Base-by-base conservation (phyloP, 2,797 vertebrate species). In the Megalops cyprinoides region DNA sequence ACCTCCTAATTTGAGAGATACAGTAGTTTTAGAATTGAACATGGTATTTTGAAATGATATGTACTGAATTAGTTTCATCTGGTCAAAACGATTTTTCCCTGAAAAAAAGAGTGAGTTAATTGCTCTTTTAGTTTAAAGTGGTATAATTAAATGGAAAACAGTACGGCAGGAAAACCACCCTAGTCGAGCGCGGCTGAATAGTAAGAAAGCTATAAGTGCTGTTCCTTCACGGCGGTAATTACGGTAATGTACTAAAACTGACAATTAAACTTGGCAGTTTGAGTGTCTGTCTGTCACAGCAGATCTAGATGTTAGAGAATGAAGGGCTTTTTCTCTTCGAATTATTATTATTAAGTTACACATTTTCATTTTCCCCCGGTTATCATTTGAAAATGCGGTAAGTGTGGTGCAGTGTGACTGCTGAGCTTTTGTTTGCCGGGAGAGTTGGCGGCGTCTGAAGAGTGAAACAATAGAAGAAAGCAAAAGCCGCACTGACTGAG, bases 31-130 rank as follows among this genome's bases (percentile, higher is more conserved):
- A 42, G 7, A 42, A 42, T 18, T 23, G 37, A 20, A 2, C 25
- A 69, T 9, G 67, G n/a, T 71, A 39, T 23, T 42, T 44, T 71
- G 39, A 71, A 71, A 71, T 20, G 34, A 4, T 37, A 67, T 71
- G 67, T 44, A 42, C 67, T n/a, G 20, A 71, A 44, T 73, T 25
- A 42, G 51, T 44, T 53, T 79, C 67, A 56, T 18, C 67, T 20
- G 25, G 49, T 31, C 53, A 55, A 37, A 60, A 60, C 37, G 39
- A 75, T 69, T 73, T 58, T 56, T 49, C 37, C 1, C 74, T 12
- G 37, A 62, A 74, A 15, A 73, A 56, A 46, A 55, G 25, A 55
- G 53, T 46, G 44, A 80, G 42, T 48, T 55, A 20, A 80, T 42
- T 49, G 44, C 28, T 74, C 55, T 75, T 56, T 46, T 18, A 3